Evolutionary conservation across 2,888 invertebrate genomes (phyloP), one percentile per base, ranked within the genome.

Genomic region (Willowsia nigromaculata): DNA sequence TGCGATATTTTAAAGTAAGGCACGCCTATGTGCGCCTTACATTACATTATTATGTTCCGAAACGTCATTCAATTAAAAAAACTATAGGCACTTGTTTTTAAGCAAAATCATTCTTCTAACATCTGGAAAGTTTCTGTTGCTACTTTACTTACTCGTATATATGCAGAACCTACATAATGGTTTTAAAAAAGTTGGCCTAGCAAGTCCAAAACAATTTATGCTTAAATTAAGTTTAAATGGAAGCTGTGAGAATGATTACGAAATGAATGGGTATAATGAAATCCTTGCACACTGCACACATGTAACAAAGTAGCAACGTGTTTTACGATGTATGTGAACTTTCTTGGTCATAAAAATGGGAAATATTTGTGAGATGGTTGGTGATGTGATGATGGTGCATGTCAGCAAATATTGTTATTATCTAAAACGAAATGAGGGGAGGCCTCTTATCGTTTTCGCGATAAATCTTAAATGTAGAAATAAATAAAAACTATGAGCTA

Each of bases 401-500:
- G 7, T 1, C 56, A 59, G 4, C 25, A 27, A 59, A 4, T 25
- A 22, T 56, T 33, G 62, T 62, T 62, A 33, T 62, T n/a, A 33
- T 22, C 27, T 7, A 0, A 33, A 15, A 33, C 15, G 33, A 33
- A 30, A 65, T 33, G n/a, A 68, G 22, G 62, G 15, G 68, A 68
- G 68, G 22, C 22, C 22, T 68, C 40, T 40, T 68, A 68, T 68
- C 68, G 40, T 4, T 40, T 68, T 37, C 22, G 6, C n/a, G 40
- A 40, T 40, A 68, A 68, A 40, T 53, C 18, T 59, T 33, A 65
- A 65, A 65, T 65, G 62, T 33, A 33, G n/a, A 65, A 65, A 33
- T 11, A 22, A 65, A 18, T 2, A n/a, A n/a, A n/a, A n/a, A n/a
- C n/a, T n/a, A n/a, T 65, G 30, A 65, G n/a, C 33, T 7, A 65